phyloP scores from a whole-genome alignment of 2,888 invertebrate genomes.

The Meghimatium bilineatum region DNA sequence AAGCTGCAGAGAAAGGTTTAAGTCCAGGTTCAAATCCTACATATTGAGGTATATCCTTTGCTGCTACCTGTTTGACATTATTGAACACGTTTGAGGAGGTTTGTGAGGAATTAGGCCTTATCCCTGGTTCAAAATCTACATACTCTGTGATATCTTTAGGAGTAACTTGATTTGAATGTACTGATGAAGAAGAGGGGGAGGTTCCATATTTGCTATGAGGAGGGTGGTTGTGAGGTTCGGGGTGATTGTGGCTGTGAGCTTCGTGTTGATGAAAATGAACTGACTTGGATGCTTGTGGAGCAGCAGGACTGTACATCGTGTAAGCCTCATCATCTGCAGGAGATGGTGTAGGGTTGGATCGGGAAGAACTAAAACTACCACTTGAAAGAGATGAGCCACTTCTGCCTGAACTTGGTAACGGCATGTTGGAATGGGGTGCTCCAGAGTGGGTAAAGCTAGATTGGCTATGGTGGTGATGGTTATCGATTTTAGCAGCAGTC shows the following conservation, averaged over 20 bases:
- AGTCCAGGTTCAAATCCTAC: conserved; percentile 56
- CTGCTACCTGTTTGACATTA: conserved; percentile 9
- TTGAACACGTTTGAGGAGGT: conserved; percentile 1
- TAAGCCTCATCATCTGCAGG: conserved; percentile 33
- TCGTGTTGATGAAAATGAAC: conserved; percentile 6
- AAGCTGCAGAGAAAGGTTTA: conserved; percentile 4
- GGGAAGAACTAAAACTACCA: conserved; percentile 14
- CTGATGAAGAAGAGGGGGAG: neutral
- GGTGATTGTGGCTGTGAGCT: neutral
- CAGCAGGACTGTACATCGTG: conserved; percentile 34
- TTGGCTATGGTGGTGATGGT: neutral
- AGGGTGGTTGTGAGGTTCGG: too few relatives aligned
- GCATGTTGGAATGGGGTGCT: neutral
- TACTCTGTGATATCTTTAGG: conserved; percentile 53
- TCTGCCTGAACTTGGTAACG: neutral
- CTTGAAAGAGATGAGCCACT: neutral
- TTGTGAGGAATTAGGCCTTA: neutral
- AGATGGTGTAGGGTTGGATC: conserved; percentile 4
- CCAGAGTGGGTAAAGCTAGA: neutral
- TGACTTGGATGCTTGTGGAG: neutral
- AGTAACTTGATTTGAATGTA: conserved; percentile 5
- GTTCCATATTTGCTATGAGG: neutral
- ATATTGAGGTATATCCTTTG: conserved; percentile 53
- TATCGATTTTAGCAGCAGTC: conserved; percentile 31
- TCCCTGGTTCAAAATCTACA: conserved; percentile 56